A percentile compares a stretch with the other conserved stretches of the same genome.
Conservation (phyloP, 2,888 invertebrate genomes). For the Mycalesis mineus region DNA sequence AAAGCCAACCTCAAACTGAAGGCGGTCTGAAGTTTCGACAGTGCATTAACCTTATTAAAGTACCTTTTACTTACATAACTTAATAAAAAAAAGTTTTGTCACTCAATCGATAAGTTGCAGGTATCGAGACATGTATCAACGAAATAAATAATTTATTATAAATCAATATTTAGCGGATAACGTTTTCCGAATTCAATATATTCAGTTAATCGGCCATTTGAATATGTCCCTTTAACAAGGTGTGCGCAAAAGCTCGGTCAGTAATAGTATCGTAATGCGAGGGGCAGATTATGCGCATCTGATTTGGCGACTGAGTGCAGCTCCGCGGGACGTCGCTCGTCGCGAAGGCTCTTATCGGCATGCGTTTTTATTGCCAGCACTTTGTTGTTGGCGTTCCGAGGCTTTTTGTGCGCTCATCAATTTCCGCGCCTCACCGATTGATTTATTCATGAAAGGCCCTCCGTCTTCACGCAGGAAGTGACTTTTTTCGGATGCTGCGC, state of each 20-base stretch:
- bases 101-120: not conserved
- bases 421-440: conserved; percentile 74
- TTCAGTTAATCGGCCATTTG: conserved; percentile 19
- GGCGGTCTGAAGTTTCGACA: not conserved
- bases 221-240: conserved; percentile 29
- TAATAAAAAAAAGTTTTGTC: conserved; percentile 3
- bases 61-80: not conserved
- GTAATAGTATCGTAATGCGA: conserved; percentile 33
- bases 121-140: not conserved
- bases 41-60: conserved; percentile 5
- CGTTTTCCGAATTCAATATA: conserved; percentile 13
- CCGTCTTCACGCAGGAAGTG: conserved; percentile 73
- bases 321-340: conserved; percentile 50
- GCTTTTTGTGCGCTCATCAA: conserved; percentile 73
- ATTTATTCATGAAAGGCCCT: conserved; percentile 74
- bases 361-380: conserved; percentile 69
- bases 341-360: conserved; percentile 48
- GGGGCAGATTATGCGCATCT: conserved; percentile 70
- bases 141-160: not conserved
- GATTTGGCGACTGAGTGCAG: conserved; percentile 53
- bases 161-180: not conserved
- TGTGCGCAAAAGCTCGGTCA: conserved; percentile 27
- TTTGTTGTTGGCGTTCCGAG: conserved; percentile 68
- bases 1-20: not conserved
- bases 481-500: conserved; percentile 62